Base-by-base conservation (phyloP, 2,113 vertebrate genomes). In the Heterotilapia buettikoferi region DNA sequence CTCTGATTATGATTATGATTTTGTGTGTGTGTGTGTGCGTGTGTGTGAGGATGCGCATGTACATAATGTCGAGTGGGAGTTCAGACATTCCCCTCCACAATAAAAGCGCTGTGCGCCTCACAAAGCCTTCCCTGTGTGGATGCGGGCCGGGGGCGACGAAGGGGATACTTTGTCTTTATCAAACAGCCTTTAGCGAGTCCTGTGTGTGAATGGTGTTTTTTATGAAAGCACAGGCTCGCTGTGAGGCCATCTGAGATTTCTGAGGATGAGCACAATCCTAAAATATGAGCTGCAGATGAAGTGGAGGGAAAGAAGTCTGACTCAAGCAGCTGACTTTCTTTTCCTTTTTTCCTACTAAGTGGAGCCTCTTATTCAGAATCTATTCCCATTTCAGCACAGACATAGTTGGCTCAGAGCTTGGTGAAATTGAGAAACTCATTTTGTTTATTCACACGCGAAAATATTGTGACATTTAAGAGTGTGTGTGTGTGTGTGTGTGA, bases 61-160 rank as follows among this genome's bases (percentile, higher is more conserved):
- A 40, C 84, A 79, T 94, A 85, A 90, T 76, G 52, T 88, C 36
- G 78, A 80, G 92, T 92, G 89, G 92, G 94, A 90, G 93, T 80
- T 52, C 86, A 92, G 92, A 89, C 90, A 95, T 95, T 93, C 91
- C 85, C 92, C 84, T 80, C 50, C 71, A 95, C 95, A 96, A 96
- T 95, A 94, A 94, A 93, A 92, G 90, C 82, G 36, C 84, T 94
- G 93, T 96, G 85, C 29, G 33, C 43, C 45, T 86, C 86, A 95
- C 94, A 95, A 93, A 92, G 88, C 59, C 26, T 3, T 29, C 19
- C 86, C 92, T 95, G 92, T 95, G 57, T 86, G 83, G 24, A 18
- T 81, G 80, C 2, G 31, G 68, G 7, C 14, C 18, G 86, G 87
- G 50, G 83, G 86, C 9, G 40, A 78, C 40, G 31, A 10, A 5